phyloP scores from a whole-genome alignment of 2,797 vertebrate species.

The Chanos chanos region DNA sequence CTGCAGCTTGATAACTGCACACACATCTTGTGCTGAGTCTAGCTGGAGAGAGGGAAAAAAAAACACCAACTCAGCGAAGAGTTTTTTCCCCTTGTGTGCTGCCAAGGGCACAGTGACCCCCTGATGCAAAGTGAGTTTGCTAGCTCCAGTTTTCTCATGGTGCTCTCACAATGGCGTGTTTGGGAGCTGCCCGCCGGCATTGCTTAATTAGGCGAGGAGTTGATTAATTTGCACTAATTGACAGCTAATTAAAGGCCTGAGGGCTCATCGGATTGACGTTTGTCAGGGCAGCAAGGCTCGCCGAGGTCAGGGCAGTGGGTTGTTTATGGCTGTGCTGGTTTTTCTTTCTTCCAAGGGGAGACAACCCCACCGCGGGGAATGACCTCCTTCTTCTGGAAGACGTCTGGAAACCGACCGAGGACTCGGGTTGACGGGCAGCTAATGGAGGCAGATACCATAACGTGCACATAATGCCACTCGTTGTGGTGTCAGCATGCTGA shows the following conservation, averaged over 20 bases:
- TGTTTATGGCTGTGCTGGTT: constrained; percentile 43
- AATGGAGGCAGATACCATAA: constrained; percentile 38
- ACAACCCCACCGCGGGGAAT: constrained; percentile 53
- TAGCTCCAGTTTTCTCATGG: constrained; percentile 90
- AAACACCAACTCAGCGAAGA: constrained; percentile 44
- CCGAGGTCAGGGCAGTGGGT: constrained; percentile 74
- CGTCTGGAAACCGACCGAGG: constrained; percentile 35
- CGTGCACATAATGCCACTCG: constrained; percentile 51
- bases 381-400: constrained; percentile 48
- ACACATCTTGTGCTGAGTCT: constrained; percentile 59
- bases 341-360: constrained; percentile 41
- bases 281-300: constrained; percentile 78
- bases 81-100: constrained; percentile 42
- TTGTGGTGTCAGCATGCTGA: constrained; percentile 45
- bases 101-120: constrained; percentile 60
- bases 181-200: constrained; percentile 89
- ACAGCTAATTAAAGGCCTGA: constrained; percentile 95
- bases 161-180: constrained; percentile 83
- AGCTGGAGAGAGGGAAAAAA: too few species aligned
- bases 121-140: constrained; percentile 81
- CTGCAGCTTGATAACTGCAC: constrained; percentile 57
- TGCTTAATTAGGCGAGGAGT: constrained; percentile 98
- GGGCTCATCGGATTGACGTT: constrained; percentile 92
- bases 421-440: constrained; percentile 50
- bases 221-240: constrained; percentile 99